phyloP scores from a whole-genome alignment of 2,797 vertebrate species.

The Anomalospiza imberbis region DNA sequence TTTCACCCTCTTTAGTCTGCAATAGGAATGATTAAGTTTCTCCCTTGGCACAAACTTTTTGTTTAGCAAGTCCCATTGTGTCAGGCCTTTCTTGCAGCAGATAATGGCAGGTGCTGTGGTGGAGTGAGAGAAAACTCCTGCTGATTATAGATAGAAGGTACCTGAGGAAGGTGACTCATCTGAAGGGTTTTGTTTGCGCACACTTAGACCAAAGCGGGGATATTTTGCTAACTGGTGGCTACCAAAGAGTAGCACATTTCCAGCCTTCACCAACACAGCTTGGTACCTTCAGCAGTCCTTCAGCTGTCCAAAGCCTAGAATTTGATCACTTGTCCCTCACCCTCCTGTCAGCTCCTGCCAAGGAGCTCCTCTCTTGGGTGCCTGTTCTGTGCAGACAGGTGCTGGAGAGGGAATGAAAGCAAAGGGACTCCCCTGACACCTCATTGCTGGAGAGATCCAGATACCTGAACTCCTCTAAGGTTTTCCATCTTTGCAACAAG shows the following conservation, averaged over 20 bases:
- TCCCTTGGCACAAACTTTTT: not conserved
- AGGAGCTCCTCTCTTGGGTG: not conserved
- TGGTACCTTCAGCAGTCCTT: not conserved
- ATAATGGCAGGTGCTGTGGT: not conserved
- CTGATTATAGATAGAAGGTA: not conserved
- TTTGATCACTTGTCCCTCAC: not conserved
- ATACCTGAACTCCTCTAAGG: not conserved
- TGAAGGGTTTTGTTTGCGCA: not conserved
- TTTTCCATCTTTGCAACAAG: not conserved
- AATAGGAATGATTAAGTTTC: not conserved
- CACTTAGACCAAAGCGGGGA: not conserved
- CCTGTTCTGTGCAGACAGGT: accelerated
- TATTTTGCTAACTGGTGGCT: not conserved
- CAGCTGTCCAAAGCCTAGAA: not conserved
- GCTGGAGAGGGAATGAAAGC: not conserved
- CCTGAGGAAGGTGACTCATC: not conserved
- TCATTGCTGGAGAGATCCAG: not conserved
- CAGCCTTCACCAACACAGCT: not conserved
- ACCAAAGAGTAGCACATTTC: not conserved
- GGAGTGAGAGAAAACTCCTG: not conserved
- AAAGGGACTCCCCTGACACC: not conserved
- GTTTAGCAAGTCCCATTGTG: not conserved
- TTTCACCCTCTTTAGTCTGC: not conserved
- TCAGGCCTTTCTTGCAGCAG: not conserved
- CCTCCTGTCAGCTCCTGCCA: not conserved